Evolutionary conservation across 2,113 vertebrate species (phyloP).

Genomic region (Lamprologus callipterus): DNA sequence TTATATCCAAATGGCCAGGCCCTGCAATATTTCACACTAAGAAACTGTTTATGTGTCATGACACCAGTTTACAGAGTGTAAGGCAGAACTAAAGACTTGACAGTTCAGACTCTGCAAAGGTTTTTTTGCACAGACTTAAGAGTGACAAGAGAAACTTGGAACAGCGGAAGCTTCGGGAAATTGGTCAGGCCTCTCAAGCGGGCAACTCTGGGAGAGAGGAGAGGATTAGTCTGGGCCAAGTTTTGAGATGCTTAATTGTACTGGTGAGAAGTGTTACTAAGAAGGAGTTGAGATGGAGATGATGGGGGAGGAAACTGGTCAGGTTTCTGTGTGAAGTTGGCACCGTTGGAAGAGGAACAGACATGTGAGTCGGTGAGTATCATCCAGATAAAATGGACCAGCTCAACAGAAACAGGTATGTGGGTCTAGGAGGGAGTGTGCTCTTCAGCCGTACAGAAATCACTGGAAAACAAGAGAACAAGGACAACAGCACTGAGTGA

Average conservation of each 20-base stretch:
- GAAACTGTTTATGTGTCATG: not conserved
- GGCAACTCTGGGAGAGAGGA: not conserved
- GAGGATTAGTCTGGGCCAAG: not conserved
- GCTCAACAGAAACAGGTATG: not conserved
- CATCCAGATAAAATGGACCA: not conserved
- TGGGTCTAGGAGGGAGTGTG: not conserved
- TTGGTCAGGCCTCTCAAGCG: not conserved
- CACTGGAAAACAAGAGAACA: not conserved
- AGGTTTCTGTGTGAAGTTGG: not conserved
- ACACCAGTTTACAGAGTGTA: not conserved
- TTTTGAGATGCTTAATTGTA: not conserved
- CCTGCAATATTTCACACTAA: not conserved
- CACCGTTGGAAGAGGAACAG: not conserved
- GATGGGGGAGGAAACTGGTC: not conserved
- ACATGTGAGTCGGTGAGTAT: not conserved
- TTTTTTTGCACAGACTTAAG: not conserved
- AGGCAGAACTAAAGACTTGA: not conserved
- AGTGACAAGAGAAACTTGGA: not conserved
- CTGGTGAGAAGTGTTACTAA: not conserved
- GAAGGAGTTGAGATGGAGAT: not conserved
- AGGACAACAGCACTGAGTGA: not conserved
- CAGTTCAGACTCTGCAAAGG: not conserved
- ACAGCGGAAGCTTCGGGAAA: not conserved
- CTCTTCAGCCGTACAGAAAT: not conserved
- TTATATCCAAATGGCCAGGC: not conserved